Conservation (phyloP, 2,113 vertebrate species). For the Candoia aspera region DNA sequence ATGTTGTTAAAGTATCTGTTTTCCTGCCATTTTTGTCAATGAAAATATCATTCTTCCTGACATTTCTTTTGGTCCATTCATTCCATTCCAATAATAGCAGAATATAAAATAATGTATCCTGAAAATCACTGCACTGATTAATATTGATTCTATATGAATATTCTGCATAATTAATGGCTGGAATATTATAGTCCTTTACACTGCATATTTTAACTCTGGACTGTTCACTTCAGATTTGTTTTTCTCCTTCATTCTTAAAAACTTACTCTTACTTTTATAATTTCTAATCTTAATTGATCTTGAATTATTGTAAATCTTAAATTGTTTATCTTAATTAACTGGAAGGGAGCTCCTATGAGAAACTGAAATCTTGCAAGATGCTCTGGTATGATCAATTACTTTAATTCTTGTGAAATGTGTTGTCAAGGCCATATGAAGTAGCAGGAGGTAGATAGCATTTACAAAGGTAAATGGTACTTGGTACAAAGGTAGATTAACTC, state of each 20-base stretch:
- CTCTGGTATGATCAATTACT: not conserved
- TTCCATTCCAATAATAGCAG: not conserved
- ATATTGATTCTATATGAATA: not conserved
- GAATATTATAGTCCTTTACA: not conserved
- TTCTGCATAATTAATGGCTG: not conserved
- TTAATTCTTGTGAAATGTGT: not conserved
- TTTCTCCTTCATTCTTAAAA: not conserved
- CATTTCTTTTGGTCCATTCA: not conserved
- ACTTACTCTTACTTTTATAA: not conserved
- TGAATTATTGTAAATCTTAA: conserved; percentile 10
- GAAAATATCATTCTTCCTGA: not conserved
- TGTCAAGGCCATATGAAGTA: not conserved
- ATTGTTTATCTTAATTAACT: conserved; percentile 21
- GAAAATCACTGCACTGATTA: not conserved
- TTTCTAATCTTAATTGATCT: conserved; percentile 16
- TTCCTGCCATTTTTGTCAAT: not conserved
- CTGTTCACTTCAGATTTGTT: not conserved
- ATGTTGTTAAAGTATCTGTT: not conserved
- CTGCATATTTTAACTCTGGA: not conserved
- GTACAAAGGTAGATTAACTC: not conserved
- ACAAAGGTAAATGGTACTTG: not conserved
- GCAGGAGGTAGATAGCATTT: not conserved
- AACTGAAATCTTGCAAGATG: not conserved
- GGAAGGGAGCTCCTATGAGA: not conserved
- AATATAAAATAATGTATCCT: not conserved